Evolutionary conservation across 2,113 vertebrate genomes (phyloP).

Genomic region (cat (Felis catus)): F.catus_Fca126_mat1.0 CM031418.1:52779001-52779500

Average conservation of each 20-base stretch:
- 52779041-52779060: neutral
- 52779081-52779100: neutral
- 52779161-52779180: neutral
- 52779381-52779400: too few relatives aligned
- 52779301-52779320: neutral
- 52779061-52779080: neutral
- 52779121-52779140: neutral
- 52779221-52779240: constrained; percentile 26
- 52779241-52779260: neutral
- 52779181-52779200: neutral
- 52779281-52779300: neutral
- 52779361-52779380: too few relatives aligned
- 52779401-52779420: neutral
- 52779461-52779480: neutral
- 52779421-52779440: neutral
- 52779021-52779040: neutral
- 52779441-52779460: neutral
- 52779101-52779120: neutral
- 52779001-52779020: too few relatives aligned
- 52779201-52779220: neutral
- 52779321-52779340: neutral
- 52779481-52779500: neutral
- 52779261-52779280: neutral
- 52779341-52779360: neutral
- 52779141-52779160: neutral